These are phyloP conservation scores for Bryconaethiops microstoma DNA, from an alignment of 2,797 vertebrate species.

Conservation along the genomic window DNA sequence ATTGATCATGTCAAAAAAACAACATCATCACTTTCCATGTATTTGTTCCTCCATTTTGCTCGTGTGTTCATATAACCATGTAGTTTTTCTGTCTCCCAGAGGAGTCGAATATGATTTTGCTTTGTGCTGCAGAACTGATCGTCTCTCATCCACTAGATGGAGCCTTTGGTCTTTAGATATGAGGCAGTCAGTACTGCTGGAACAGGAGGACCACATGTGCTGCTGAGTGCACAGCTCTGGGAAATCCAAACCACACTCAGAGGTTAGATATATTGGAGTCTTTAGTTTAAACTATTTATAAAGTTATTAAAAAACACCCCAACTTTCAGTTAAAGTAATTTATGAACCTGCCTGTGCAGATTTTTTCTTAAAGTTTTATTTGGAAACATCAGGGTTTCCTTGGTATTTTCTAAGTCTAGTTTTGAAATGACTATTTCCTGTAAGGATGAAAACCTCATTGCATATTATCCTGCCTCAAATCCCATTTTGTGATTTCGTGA, in stretches of 20 bases:
- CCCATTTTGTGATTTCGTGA: background rate
- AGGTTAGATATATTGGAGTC: background rate
- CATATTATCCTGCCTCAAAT: background rate
- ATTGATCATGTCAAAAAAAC: background rate
- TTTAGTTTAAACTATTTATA: background rate
- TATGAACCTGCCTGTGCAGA: background rate
- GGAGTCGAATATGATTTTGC: background rate
- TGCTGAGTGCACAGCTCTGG: background rate
- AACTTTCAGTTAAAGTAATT: too few relatives aligned
- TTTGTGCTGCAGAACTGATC: conserved; percentile 14
- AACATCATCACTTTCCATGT: background rate
- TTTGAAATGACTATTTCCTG: background rate
- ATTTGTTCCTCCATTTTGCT: background rate
- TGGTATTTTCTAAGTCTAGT: background rate
- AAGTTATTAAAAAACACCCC: background rate
- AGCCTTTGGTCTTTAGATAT: conserved; percentile 76
- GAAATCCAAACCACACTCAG: background rate
- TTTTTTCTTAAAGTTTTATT: background rate
- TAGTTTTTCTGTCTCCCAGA: background rate
- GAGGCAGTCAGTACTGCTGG: background rate
- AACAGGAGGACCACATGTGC: background rate
- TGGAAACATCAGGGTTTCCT: background rate
- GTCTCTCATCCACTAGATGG: conserved; percentile 77
- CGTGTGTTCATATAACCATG: background rate
- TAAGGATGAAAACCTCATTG: background rate